Conservation (phyloP, 1,140 invertebrate genomes). For the Cotesia glomerata region DNA sequence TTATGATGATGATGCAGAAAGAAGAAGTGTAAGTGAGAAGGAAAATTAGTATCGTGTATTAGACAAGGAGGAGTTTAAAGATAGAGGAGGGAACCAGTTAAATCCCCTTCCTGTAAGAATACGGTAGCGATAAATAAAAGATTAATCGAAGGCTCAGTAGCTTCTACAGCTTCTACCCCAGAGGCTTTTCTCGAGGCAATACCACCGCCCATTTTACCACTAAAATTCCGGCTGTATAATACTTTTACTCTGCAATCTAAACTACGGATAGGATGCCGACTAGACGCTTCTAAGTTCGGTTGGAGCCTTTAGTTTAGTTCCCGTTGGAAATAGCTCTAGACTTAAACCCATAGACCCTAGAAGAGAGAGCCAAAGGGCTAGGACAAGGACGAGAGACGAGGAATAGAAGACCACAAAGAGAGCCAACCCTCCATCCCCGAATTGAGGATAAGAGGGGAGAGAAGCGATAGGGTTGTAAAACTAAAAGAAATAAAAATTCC, state of each 20-base stretch:
- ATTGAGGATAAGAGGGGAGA: neutral
- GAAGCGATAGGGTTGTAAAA: neutral
- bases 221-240: neutral
- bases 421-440: neutral
- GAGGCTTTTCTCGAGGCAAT: neutral
- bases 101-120: neutral
- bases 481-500: neutral
- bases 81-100: neutral
- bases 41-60: neutral
- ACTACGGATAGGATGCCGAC: neutral
- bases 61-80: neutral
- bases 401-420: constrained; percentile 1
- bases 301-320: neutral
- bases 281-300: neutral
- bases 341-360: neutral
- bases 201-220: neutral
- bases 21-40: neutral
- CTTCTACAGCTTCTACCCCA: neutral
- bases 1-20: neutral
- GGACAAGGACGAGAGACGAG: neutral
- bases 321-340: neutral
- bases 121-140: constrained; percentile 21
- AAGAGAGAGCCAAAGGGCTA: neutral
- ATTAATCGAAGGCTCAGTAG: constrained; percentile 19
- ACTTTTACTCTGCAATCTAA: neutral